Evolutionary conservation across 2,888 invertebrate genomes (phyloP).

Genomic region (Lycaena phlaeas): DNA sequence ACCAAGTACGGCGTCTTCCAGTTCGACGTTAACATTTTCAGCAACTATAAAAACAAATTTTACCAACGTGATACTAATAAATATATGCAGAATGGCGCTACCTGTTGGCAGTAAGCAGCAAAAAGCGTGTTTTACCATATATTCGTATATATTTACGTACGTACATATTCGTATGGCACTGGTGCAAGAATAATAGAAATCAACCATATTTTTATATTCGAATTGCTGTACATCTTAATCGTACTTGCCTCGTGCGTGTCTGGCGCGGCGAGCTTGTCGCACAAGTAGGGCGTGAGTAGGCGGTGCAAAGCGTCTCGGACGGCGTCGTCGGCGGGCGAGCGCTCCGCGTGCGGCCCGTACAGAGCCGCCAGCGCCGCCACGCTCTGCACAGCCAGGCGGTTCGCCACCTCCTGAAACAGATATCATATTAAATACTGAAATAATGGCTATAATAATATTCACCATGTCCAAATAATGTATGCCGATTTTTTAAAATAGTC

Average conservation of each 20-base stretch:
- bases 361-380: conserved; percentile 88
- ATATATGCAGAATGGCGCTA: too few relatives aligned
- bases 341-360: conserved; percentile 73
- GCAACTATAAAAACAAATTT: conserved; percentile 54
- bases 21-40: conserved; percentile 97
- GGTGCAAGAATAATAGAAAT: too few relatives aligned
- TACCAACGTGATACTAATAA: too few relatives aligned
- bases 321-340: conserved; percentile 69
- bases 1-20: conserved; percentile 96
- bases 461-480: too few relatives aligned
- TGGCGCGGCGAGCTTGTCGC: conserved; percentile 80
- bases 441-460: not conserved
- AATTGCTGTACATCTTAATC: too few relatives aligned
- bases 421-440: not conserved
- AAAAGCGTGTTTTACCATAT: too few relatives aligned
- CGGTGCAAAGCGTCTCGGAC: conserved; percentile 70
- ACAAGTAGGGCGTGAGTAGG: conserved; percentile 90
- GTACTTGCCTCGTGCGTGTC: conserved; percentile 88
- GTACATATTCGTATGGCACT: too few relatives aligned
- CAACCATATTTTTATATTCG: too few relatives aligned
- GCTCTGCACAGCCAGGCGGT: conserved; percentile 90
- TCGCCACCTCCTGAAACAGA: conserved; percentile 85
- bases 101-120: too few relatives aligned
- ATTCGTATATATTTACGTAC: too few relatives aligned
- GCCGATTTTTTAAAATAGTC: too few relatives aligned